Evolutionary conservation across 2,888 invertebrate species (phyloP).

Genomic region (Morpho helenor): DNA sequence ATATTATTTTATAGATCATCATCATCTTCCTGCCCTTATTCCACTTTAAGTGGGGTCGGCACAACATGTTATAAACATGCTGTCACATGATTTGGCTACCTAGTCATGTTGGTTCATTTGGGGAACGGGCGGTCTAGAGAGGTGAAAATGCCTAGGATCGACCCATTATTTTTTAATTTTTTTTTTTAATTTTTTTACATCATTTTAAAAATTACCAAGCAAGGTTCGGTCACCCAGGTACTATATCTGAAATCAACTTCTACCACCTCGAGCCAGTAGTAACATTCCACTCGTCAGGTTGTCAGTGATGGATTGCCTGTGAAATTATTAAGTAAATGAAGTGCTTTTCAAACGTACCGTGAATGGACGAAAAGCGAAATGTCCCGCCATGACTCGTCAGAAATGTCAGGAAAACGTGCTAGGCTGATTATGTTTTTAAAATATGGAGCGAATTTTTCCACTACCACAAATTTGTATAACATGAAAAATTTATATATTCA

Average conservation of each 20-base stretch:
- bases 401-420: conserved; percentile 40
- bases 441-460: conserved; percentile 13
- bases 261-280: conserved; percentile 35
- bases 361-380: conserved; percentile 43
- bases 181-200: no score
- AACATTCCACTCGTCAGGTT: conserved; percentile 46
- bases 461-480: conserved; percentile 2
- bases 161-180: no score
- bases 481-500: not conserved
- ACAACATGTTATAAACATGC: no score
- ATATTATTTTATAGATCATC: no score
- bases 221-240: no score
- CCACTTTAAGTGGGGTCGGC: no score
- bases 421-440: conserved; percentile 25
- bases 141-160: no score
- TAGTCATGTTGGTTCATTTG: no score
- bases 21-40: no score
- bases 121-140: no score
- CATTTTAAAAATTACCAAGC: no score
- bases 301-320: conserved; percentile 64
- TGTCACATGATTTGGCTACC: no score
- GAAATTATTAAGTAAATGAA: conserved; percentile 69
- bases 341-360: conserved; percentile 51
- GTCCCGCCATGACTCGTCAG: conserved; percentile 44
- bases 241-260: conserved; percentile 1